phyloP scores from a whole-genome alignment of 1,140 invertebrate species.

The Parapsyche elsis region DNA sequence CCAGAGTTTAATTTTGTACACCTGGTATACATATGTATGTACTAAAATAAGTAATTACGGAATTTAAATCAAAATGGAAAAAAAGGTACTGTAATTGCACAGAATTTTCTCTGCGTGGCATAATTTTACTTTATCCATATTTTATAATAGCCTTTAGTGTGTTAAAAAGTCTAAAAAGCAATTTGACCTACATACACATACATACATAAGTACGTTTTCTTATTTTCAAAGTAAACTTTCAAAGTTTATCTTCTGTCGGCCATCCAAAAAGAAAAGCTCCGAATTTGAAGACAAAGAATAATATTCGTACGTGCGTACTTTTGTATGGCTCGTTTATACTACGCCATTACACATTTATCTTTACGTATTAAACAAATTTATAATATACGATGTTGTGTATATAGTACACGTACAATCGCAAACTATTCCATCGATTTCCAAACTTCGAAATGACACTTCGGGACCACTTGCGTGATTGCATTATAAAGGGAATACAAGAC shows the following conservation, averaged over 20 bases:
- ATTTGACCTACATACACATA: constrained; percentile 18
- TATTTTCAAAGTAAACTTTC: constrained; percentile 22
- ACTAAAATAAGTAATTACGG: no score
- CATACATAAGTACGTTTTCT: not conserved
- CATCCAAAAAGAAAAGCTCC: not conserved
- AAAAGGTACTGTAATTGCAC: no score
- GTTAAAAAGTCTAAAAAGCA: not conserved
- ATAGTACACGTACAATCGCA: not conserved
- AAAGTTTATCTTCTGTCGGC: not conserved
- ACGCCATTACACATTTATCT: not conserved
- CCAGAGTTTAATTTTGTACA: no score
- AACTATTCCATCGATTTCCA: constrained; percentile 24
- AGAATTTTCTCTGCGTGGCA: no score
- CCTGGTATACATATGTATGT: no score
- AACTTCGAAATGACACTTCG: constrained; percentile 31
- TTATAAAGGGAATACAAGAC: constrained; percentile 38
- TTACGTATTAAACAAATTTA: not conserved
- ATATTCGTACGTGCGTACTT: not conserved
- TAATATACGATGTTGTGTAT: not conserved
- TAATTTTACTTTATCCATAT: no score
- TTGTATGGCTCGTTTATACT: not conserved
- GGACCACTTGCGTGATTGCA: constrained; percentile 30
- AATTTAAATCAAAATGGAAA: no score
- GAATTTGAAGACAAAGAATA: not conserved
- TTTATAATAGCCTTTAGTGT: no score